phyloP scores from a whole-genome alignment of 1,140 invertebrate species.

The Diploscapter pachys region DNA sequence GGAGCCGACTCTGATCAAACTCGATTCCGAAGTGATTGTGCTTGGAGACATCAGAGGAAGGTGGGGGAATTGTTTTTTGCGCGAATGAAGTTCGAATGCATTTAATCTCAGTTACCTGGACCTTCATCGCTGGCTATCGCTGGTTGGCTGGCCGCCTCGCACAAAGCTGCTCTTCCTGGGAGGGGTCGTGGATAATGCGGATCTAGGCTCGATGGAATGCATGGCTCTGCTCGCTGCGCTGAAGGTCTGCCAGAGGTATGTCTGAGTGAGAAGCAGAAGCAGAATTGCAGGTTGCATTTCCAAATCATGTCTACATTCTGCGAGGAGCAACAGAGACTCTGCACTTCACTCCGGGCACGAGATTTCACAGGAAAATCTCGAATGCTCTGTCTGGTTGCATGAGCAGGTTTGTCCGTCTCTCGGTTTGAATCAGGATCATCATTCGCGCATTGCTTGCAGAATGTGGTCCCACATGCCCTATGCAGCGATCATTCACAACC shows the following conservation, averaged over 20 bases:
- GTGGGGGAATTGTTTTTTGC: neutral
- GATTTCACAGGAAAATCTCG: conserved; percentile 9
- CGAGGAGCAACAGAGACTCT: conserved; percentile 21
- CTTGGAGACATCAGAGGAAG: conserved; percentile 21
- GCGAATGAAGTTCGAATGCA: neutral
- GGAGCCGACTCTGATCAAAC: conserved; percentile 11
- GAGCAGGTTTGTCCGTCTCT: conserved; percentile 1
- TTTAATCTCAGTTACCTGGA: conserved; percentile 18
- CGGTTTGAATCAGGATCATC: neutral
- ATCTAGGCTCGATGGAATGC: conserved; percentile 21
- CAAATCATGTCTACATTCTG: conserved; percentile 23
- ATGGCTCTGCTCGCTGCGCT: conserved; percentile 27
- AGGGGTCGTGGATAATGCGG: conserved; percentile 15
- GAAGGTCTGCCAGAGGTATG: conserved; percentile 9
- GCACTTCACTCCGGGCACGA: conserved; percentile 6
- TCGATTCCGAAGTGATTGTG: conserved; percentile 13
- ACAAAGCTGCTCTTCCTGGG: conserved; percentile 26
- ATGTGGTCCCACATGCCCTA: conserved; percentile 23
- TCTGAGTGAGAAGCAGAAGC: neutral
- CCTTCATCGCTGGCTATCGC: conserved; percentile 19
- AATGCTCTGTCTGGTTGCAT: conserved; percentile 14
- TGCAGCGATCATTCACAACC: conserved; percentile 17
- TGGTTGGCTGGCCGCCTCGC: conserved; percentile 26
- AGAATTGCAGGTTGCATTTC: conserved; percentile 24
- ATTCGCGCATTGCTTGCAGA: neutral